Evolutionary conservation across 1,140 invertebrate species (phyloP).

Genomic region (Anadara kagoshimensis): DNA sequence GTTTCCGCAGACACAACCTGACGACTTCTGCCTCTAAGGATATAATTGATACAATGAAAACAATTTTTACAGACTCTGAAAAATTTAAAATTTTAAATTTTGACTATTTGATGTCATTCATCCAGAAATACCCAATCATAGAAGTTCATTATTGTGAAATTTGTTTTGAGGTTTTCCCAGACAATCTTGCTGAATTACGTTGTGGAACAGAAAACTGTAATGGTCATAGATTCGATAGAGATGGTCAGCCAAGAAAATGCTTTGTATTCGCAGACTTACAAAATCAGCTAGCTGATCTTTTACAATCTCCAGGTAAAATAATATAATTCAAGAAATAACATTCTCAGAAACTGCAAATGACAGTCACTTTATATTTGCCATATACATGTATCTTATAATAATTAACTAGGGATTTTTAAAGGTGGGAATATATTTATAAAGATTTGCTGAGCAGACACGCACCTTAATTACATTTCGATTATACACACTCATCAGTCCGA

Average conservation of each 20-base stretch:
- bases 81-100: slow-evolving; percentile 17
- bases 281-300: slow-evolving; percentile 31
- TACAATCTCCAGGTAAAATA: slow-evolving; percentile 26
- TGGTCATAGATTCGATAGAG: slow-evolving; percentile 21
- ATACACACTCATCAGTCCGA: too few species aligned
- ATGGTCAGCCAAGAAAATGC: slow-evolving; percentile 26
- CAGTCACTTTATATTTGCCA: neutral
- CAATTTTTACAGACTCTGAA: slow-evolving; percentile 7
- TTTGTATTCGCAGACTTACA: slow-evolving; percentile 33
- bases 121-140: slow-evolving; percentile 11
- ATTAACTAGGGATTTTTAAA: neutral
- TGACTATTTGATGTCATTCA: slow-evolving; percentile 23
- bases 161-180: slow-evolving; percentile 29
- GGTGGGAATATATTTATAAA: too few species aligned
- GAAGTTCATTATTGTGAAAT: slow-evolving; percentile 38
- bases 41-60: slow-evolving; percentile 27
- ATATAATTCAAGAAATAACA: neutral
- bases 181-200: slow-evolving; percentile 4
- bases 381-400: neutral
- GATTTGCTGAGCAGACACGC: too few species aligned
- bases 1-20: slow-evolving; percentile 17
- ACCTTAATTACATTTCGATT: too few species aligned
- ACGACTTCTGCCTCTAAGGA: slow-evolving; percentile 23
- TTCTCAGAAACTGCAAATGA: slow-evolving; percentile 1
- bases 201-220: slow-evolving; percentile 27